Evolutionary conservation across 2,113 vertebrate species (phyloP).

Genomic region (Baryphthengus martii): DNA sequence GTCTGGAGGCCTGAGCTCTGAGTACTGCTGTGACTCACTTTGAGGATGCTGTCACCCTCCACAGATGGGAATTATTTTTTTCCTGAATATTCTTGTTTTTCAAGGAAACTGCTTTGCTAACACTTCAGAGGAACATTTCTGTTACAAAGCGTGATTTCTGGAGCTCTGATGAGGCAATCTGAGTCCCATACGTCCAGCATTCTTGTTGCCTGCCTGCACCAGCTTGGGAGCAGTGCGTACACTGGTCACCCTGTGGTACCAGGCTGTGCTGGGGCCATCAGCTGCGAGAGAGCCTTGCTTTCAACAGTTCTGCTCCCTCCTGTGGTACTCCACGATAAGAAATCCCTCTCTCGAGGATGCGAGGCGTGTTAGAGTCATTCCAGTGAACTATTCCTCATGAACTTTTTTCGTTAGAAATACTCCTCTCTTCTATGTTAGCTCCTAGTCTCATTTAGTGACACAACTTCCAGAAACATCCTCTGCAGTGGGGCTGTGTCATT

Average conservation of each 20-base stretch:
- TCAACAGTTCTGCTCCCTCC: background rate
- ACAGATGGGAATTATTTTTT: background rate
- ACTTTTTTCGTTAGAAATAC: background rate
- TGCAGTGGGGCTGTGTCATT: background rate
- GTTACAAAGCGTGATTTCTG: background rate
- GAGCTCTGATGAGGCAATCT: background rate
- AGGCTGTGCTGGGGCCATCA: background rate
- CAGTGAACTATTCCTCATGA: fast-evolving
- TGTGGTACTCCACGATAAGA: background rate
- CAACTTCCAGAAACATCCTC: background rate
- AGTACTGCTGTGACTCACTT: background rate
- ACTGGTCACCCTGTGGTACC: background rate
- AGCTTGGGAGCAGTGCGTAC: background rate
- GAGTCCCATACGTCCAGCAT: background rate
- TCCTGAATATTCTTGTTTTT: background rate
- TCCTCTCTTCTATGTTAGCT: background rate
- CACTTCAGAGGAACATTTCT: background rate
- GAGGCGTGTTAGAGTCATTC: background rate
- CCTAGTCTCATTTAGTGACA: background rate
- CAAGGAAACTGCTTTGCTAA: background rate
- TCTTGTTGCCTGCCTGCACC: background rate
- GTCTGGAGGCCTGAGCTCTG: background rate
- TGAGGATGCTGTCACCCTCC: background rate
- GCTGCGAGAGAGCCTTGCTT: background rate
- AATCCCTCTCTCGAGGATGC: background rate